Base-by-base conservation (phyloP, 2,113 vertebrate species). In the Chaetops frenatus region DNA sequence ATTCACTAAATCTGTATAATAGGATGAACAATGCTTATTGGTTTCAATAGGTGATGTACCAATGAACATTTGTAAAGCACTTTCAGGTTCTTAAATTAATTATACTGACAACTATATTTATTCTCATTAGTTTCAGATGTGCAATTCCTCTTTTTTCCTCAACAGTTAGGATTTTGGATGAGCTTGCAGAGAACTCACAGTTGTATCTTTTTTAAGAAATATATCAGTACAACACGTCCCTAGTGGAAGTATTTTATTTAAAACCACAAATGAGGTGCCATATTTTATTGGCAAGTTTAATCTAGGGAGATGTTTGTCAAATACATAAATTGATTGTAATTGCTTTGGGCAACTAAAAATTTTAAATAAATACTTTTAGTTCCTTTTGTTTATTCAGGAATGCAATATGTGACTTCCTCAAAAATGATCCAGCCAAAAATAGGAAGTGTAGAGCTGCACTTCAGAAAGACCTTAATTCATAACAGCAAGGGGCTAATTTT, bases 301-400 rank as follows among this genome's bases (percentile, higher is more conserved):
- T 31, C 65, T 77, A 56, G n/a, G 38, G 48, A 89, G 47, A 51
- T 81, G n/a, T 61, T 90, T 73, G 29, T 90, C 38, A 15, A 31
- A 90, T n/a, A 73, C 50, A 50, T 73, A 58, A 47, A 89, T 74
- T n/a, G 71, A 61, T 88, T 66, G 25, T 64, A 92, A 92, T 93
- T 92, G 51, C 28, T 91, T 40, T 78, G 70, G 81, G n/a, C 38
- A 95, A 91, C 88, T 81, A 83, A 86, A 81, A 84, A 83, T 81
- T 27, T 40, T 31, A 64, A 80, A 80, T 54, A 71, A 85, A 23
- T 74, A 11, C 80, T 94, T 92, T 64, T 92, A 86, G 33, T 25
- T 85, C 16, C 60, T 74, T 93, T 90, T 44, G 29, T 92, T 95
- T 96, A 45, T 94, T 92, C 80, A 48, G 33, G 62, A 60, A 53